Conservation (phyloP, 1,140 invertebrate genomes). For the Lucilia sericata region DNA sequence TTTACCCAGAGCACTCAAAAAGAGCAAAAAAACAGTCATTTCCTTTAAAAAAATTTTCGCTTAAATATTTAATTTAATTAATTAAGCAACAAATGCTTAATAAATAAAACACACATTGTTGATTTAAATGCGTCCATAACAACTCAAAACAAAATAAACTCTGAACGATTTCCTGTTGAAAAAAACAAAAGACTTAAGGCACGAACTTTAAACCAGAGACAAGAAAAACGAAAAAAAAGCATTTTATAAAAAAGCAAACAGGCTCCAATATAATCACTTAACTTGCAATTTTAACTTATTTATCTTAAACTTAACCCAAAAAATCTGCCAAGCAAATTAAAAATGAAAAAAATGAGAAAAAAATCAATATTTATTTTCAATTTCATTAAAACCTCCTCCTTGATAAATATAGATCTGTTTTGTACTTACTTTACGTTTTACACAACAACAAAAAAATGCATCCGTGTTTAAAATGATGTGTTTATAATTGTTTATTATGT, state of each 20-base stretch:
- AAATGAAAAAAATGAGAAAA: neutral
- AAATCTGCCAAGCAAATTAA: neutral
- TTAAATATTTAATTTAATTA: no score
- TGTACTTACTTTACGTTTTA: neutral
- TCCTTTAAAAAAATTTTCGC: no score
- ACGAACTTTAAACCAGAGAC: slow-evolving; percentile 14
- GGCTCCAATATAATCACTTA: neutral
- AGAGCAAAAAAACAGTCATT: no score
- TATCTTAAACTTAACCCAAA: slow-evolving; percentile 22
- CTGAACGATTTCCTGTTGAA: neutral
- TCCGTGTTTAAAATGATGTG: slow-evolving; percentile 39
- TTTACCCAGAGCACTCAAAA: no score
- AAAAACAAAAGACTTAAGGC: slow-evolving; percentile 15
- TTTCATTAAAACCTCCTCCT: slow-evolving; percentile 26
- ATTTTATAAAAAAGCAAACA: no score
- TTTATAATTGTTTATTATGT: slow-evolving; percentile 43
- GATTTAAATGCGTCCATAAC: no score
- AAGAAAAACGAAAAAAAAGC: neutral
- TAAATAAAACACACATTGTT: no score
- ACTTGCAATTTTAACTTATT: neutral
- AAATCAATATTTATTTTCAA: slow-evolving; percentile 25
- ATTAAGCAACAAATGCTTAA: no score
- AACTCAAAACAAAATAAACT: no score
- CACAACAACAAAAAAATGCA: neutral
- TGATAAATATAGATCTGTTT: neutral